Percentiles rank a stretch among this genome's conserved stretches.
Conservation (phyloP, 1,140 invertebrate genomes). For the Sycobia sp. region DNA sequence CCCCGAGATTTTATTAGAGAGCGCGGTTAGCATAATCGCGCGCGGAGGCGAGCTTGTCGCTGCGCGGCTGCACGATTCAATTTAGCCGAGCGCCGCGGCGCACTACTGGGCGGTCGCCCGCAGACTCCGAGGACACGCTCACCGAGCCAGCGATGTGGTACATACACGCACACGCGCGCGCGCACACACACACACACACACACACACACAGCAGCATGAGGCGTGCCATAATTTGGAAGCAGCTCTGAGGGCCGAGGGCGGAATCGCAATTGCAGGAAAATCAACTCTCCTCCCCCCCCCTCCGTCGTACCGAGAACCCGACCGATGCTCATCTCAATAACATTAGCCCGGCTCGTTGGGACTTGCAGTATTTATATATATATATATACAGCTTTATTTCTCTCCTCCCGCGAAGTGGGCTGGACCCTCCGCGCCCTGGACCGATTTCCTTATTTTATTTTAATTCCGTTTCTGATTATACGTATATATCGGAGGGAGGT, state of each 20-base stretch:
- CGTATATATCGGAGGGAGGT: too few species aligned
- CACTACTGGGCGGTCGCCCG: conserved; percentile 19
- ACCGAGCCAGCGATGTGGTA: too few species aligned
- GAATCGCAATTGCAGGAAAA: conserved; percentile 46
- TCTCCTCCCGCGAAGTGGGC: too few species aligned
- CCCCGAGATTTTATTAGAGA: conserved; percentile 45
- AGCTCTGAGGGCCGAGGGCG: conserved; percentile 46
- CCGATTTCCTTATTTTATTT: conserved; percentile 25
- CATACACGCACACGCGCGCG: too few species aligned
- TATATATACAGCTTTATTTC: conserved; percentile 30
- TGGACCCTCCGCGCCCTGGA: too few species aligned
- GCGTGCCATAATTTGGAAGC: too few species aligned
- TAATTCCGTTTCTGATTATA: too few species aligned
- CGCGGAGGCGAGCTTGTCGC: conserved; percentile 10
- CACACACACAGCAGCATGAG: too few species aligned
- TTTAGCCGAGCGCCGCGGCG: conserved; percentile 38
- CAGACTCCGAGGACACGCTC: too few species aligned
- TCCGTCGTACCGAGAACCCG: conserved; percentile 3
- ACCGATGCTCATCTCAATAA: conserved; percentile 56
- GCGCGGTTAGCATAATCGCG: conserved; percentile 48
- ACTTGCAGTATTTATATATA: conserved; percentile 37
- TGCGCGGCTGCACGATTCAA: conserved; percentile 47
- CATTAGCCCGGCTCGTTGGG: conserved; percentile 54
- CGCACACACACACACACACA: too few species aligned
- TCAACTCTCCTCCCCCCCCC: conserved; percentile 49